Evolutionary conservation across 1,140 invertebrate genomes (phyloP), one percentile per base, ranked within the genome.

Genomic region (Sinonovacula constricta): DNA sequence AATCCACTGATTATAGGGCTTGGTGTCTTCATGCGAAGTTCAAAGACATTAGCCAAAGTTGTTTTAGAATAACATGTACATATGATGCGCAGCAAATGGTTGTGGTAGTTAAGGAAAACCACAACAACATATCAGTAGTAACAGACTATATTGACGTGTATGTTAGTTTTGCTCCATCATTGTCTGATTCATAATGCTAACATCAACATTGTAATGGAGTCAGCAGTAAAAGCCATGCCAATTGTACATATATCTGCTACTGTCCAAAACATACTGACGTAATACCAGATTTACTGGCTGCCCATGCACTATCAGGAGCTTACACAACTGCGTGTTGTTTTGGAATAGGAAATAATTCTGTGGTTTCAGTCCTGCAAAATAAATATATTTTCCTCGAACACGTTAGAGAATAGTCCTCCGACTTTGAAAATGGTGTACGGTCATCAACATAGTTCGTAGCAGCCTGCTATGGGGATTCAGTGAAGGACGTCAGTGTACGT

Each of bases 111-210:
- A n/a, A n/a, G n/a, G n/a, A n/a, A n/a, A n/a, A n/a, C n/a, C n/a
- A n/a, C n/a, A n/a, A n/a, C n/a, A n/a, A n/a, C n/a, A n/a, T n/a
- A n/a, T n/a, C n/a, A n/a, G n/a, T n/a, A n/a, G n/a, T n/a, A n/a
- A n/a, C n/a, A n/a, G n/a, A n/a, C n/a, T n/a, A n/a, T n/a, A n/a
- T n/a, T 24, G 80, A 85, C 28, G 85, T 82, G 79, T 39, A 71
- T 14, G 60, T 85, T 14, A 81, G 83, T 81, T 66, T 84, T 5
- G 33, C n/a, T n/a, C n/a, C n/a, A n/a, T n/a, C n/a, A n/a, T n/a
- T n/a, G n/a, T n/a, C n/a, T n/a, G n/a, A n/a, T n/a, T n/a, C n/a
- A n/a, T n/a, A n/a, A n/a, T n/a, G n/a, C n/a, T n/a, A n/a, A n/a
- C n/a, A n/a, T n/a, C n/a, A n/a, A n/a, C n/a, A n/a, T n/a, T n/a